Base-by-base conservation (phyloP, 2,888 invertebrate genomes). In the Craniophora ligustri region DNA sequence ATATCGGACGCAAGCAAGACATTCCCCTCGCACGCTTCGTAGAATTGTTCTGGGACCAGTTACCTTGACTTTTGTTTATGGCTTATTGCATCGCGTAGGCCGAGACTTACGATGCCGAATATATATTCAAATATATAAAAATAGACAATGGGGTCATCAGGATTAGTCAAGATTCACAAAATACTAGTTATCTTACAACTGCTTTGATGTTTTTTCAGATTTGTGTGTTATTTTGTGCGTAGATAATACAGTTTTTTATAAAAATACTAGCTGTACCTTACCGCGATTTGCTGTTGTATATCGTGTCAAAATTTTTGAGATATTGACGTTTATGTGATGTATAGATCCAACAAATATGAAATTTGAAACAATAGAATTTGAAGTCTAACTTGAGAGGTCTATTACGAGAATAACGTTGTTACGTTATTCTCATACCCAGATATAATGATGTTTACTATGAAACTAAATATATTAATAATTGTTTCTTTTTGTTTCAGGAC, bases 401-500 rank as follows among this genome's bases (percentile, higher is more conserved):
- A n/a, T n/a, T n/a, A n/a, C n/a, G n/a, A n/a, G n/a, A n/a, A n/a
- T n/a, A n/a, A n/a, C n/a, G n/a, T n/a, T n/a, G n/a, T n/a, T n/a
- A n/a, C n/a, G n/a, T n/a, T n/a, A n/a, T n/a, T n/a, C n/a, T n/a
- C n/a, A n/a, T n/a, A n/a, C n/a, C n/a, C n/a, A n/a, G n/a, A n/a
- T n/a, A n/a, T n/a, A n/a, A n/a, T n/a, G n/a, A n/a, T n/a, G n/a
- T n/a, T n/a, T n/a, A n/a, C n/a, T n/a, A n/a, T n/a, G n/a, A n/a
- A n/a, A n/a, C n/a, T n/a, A n/a, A n/a, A n/a, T n/a, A n/a, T 2
- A 18, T 19, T 44, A 42, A 31, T n/a, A 0, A 10, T 6, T 11
- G 5, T 0, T 35, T 50, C 56, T 49, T 11, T 26, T 76, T 64
- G 55, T 87, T 85, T 0, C 94, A 98, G 98, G 97, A 88, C 96